These are phyloP conservation scores for Pteronura brasiliensis DNA, from an alignment of 2,113 vertebrate genomes.

Conservation along the genomic window DNA sequence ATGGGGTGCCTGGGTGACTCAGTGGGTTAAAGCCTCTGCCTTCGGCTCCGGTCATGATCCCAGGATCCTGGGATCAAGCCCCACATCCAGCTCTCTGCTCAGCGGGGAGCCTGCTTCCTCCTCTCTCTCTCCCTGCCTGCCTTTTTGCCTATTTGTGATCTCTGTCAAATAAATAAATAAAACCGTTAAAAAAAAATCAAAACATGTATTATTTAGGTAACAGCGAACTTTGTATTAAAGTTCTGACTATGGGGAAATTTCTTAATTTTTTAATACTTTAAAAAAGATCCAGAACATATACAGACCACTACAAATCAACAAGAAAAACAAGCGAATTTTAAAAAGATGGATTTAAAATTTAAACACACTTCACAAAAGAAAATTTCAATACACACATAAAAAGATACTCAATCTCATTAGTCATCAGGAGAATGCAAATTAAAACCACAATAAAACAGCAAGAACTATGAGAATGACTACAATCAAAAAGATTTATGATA, in stretches of 20 bases:
- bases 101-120: too few relatives aligned
- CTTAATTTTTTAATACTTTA: background rate
- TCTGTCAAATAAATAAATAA: too few relatives aligned
- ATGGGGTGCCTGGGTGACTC: background rate
- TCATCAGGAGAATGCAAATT: background rate
- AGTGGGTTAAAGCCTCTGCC: too few relatives aligned
- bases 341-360: background rate
- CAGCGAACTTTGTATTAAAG: background rate
- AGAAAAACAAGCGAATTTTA: background rate
- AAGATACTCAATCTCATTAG: background rate
- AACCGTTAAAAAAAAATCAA: background rate
- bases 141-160: too few relatives aligned
- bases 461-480: background rate
- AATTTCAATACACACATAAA: background rate
- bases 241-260: background rate
- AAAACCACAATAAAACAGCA: background rate
- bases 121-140: too few relatives aligned
- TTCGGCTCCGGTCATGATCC: too few relatives aligned
- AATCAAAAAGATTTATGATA: background rate
- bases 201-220: background rate
- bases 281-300: background rate
- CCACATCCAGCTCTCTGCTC: too few relatives aligned
- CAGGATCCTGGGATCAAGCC: too few relatives aligned
- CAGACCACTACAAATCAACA: background rate
- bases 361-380: background rate